Evolutionary conservation across 2,113 vertebrate species (phyloP), one percentile per base, ranked within the genome.

Genomic region (Electrona antarctica): DNA sequence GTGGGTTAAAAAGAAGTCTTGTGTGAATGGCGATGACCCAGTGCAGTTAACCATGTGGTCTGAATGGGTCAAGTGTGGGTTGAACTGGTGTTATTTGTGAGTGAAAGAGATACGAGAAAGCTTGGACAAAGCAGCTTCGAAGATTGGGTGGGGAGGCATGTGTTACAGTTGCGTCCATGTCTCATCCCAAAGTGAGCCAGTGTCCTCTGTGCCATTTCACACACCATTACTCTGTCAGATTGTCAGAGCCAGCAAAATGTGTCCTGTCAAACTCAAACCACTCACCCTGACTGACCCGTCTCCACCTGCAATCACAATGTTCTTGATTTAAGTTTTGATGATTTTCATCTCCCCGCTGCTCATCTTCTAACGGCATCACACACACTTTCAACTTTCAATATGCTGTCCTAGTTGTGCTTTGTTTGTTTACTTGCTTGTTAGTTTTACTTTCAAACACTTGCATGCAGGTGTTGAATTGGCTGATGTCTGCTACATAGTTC

Each of bases 181-280:
- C 72, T 82, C 10, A 55, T 60, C 55, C 51, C 47, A 33, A 15
- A 41, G 13, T 55, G 55, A 56, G 47, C 45, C 21, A 46, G 14
- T 64, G 51, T 72, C 51, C 59, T 58, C 41, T 57, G 74, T 56
- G 51, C 56, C 41, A 72, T 75, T 82, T 74, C 71, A 73, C 52
- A 47, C 52, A 21, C 69, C 65, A 80, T 78, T 75, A 64, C 14
- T n/a, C 13, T 21, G 6, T 15, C 13, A 58, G 62, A 71, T 45
- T 65, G 47, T 54, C 15, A 15, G 15, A 73, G 55, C 46, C 51
- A 21, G 61, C 7, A 13, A 59, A 33, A 21, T 12, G 10, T 48
- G 50, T 13, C 15, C 63, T 11, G 48, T 48, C 45, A 51, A 54
- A 29, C 64, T 9, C 14, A 33, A 7, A 1, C 29, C 48, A 21